phyloP scores from a whole-genome alignment of 2,888 invertebrate species.

The Phyllotreta cruciferae region DNA sequence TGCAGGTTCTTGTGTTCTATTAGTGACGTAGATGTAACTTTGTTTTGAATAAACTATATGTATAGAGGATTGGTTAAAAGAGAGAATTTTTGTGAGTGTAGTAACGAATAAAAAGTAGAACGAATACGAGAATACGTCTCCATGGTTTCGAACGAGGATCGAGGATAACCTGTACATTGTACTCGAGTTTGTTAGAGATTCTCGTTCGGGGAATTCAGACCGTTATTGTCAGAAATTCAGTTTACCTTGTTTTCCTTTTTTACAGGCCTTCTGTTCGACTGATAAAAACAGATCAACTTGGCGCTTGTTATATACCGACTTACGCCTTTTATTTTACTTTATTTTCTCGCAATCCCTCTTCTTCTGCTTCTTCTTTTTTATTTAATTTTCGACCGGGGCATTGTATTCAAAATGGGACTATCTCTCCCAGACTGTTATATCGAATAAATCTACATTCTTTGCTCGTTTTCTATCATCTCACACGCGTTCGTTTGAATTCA shows the following conservation, averaged over 20 bases:
- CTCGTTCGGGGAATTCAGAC: slow-evolving; percentile 59
- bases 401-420: slow-evolving; percentile 33
- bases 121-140: slow-evolving; percentile 40
- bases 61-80: no score
- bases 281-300: slow-evolving; percentile 44
- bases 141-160: slow-evolving; percentile 47
- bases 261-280: slow-evolving; percentile 39
- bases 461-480: slow-evolving; percentile 8
- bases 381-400: slow-evolving; percentile 11
- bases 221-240: slow-evolving; percentile 59
- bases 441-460: slow-evolving; percentile 19
- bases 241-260: slow-evolving; percentile 52
- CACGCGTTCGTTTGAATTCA: slow-evolving; percentile 28
- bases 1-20: no score
- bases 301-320: slow-evolving; percentile 38
- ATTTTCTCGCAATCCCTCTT: slow-evolving; percentile 35
- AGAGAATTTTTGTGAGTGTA: no score
- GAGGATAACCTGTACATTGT: slow-evolving; percentile 55
- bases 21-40: no score
- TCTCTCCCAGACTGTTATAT: no score
- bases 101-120: slow-evolving; percentile 30
- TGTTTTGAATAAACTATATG: no score
- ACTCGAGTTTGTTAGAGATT: slow-evolving; percentile 58
- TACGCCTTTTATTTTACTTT: slow-evolving; percentile 23
- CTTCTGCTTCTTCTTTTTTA: slow-evolving; percentile 33